A percentile compares a stretch with the other conserved stretches of the same genome.
These are phyloP conservation scores for Cotesia glomerata DNA, from an alignment of 1,140 invertebrate genomes.

Conservation along the genomic window DNA sequence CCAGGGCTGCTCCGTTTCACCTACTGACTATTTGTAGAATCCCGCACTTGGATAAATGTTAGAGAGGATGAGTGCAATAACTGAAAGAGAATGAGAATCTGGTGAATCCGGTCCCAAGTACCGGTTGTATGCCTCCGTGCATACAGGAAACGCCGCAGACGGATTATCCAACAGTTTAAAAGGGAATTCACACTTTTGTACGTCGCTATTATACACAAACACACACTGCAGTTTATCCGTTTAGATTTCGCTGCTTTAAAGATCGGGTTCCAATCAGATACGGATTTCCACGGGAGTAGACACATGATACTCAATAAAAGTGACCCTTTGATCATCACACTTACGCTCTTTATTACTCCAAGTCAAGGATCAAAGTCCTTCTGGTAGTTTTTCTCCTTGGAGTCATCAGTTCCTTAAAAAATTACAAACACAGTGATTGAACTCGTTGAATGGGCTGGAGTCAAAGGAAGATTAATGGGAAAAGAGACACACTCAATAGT, in stretches of 20 bases:
- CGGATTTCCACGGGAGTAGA: constrained; percentile 8
- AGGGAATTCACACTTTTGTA: constrained; percentile 8
- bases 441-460: too few species aligned
- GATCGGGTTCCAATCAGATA: constrained; percentile 11
- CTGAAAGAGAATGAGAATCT: not conserved
- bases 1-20: constrained; percentile 46
- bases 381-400: too few species aligned
- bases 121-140: constrained; percentile 43
- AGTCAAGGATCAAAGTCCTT: not conserved
- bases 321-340: not conserved
- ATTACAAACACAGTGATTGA: too few species aligned
- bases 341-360: not conserved
- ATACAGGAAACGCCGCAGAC: constrained; percentile 50
- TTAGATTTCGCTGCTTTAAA: not conserved
- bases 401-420: too few species aligned
- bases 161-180: constrained; percentile 53
- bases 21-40: constrained; percentile 57
- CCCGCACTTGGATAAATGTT: not conserved
- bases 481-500: too few species aligned
- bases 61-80: not conserved
- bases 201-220: not conserved
- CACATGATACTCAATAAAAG: constrained; percentile 10
- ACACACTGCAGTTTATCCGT: not conserved
- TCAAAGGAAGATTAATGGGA: too few species aligned
- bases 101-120: constrained; percentile 21